Evolutionary conservation across 2,888 invertebrate genomes (phyloP), one percentile per base, ranked within the genome.

Genomic region (Lasioglossum calceatum): DNA sequence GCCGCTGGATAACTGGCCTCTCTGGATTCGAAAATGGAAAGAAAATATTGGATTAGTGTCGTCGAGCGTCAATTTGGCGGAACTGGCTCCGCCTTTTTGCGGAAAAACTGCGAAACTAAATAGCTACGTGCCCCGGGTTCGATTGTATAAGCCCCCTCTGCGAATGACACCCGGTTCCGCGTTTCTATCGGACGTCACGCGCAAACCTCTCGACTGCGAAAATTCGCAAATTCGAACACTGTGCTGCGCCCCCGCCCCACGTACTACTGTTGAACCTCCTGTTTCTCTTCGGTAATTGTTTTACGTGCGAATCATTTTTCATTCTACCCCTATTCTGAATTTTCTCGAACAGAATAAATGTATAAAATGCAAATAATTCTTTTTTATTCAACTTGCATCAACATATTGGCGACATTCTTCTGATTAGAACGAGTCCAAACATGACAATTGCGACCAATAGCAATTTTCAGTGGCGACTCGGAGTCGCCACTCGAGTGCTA

Each of bases 121-220:
- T n/a, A 23, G 50, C 42, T 76, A 77, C 84, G 76, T 77, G 81
- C 36, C 50, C 10, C 5, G 32, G 10, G 32, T 32, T 27, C 44
- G 32, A 61, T 77, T 81, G 76, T 77, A 64, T 64, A 84, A 83
- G 50, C 71, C 67, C 71, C 70, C 47, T 75, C 47, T 80, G 75
- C 39, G 39, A 74, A 39, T 80, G 75, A 83, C 83, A 80, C 54
- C 32, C 64, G 64, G 16, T 16, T 70, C 10, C 67, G 3, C 39
- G 23, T 70, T 70, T 39, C 70, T 44, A 42, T 71, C 70, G 32
- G 23, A 82, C 82, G 78, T 82, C 82, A 82, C 27, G 58, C 39
- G 77, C 81, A 77, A 64, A 54, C 71, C 71, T 39, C 71, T 14
- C 36, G 2, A 16, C 23, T 71, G 42, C 42, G 10, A n/a, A n/a